These are phyloP conservation scores for Theonella swinhoei DNA, from an alignment of 37 sponge, comb jelly and placozoan species.

Conservation along the genomic window DNA sequence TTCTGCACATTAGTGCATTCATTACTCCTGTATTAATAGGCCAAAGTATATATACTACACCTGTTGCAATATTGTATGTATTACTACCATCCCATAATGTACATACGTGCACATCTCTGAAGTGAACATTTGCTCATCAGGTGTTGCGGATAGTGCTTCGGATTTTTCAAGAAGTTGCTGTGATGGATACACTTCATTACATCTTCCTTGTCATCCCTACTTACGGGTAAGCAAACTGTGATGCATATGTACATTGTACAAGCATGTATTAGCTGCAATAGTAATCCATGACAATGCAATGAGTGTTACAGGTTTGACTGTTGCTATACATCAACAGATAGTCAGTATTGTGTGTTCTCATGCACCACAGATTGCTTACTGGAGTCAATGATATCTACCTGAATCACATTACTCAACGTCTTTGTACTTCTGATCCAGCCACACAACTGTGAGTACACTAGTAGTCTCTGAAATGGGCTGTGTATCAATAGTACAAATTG, in stretches of 20 bases:
- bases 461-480: not conserved
- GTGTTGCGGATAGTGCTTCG: not conserved
- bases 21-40: too few relatives aligned
- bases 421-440: constrained; percentile 23
- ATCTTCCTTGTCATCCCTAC: constrained; percentile 66
- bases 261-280: not conserved
- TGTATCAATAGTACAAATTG: too few relatives aligned
- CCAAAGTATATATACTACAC: not conserved
- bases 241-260: too few relatives aligned
- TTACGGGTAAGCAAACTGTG: constrained; percentile 44
- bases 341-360: too few relatives aligned
- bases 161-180: not conserved
- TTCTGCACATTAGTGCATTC: too few relatives aligned
- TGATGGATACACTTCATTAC: constrained; percentile 45
- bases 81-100: too few relatives aligned
- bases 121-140: not conserved
- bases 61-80: not conserved
- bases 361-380: constrained; percentile 21
- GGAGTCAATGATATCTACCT: constrained; percentile 59
- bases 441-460: constrained; percentile 22
- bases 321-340: too few relatives aligned
- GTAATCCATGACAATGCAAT: not conserved
- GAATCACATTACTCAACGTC: constrained; percentile 25
- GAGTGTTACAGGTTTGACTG: not conserved
- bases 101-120: too few relatives aligned